These are phyloP conservation scores for Aromia moschata DNA, from an alignment of 2,888 invertebrate genomes.

Conservation along the genomic window DNA sequence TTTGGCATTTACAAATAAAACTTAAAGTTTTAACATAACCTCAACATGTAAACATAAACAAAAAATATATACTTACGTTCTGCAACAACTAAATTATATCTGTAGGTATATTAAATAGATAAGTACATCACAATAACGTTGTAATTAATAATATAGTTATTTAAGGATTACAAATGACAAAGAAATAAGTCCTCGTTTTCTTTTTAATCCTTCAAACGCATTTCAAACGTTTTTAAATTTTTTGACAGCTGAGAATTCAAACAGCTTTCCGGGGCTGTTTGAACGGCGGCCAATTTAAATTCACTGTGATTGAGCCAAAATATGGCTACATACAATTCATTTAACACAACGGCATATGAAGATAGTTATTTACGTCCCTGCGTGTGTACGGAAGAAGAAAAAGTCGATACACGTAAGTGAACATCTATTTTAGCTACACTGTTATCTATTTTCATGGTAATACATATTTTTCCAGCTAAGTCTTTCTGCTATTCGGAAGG, in stretches of 20 bases:
- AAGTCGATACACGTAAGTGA: conserved; percentile 1
- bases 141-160: not conserved
- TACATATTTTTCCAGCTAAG: conserved; percentile 37
- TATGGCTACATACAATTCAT: not conserved
- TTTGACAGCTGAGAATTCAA: conserved; percentile 1
- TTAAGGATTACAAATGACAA: not conserved
- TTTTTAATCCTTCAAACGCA: not conserved
- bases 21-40: conserved; percentile 15
- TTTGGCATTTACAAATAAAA: conserved; percentile 26
- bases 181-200: not conserved
- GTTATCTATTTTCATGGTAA: too few species aligned
- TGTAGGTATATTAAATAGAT: conserved; percentile 1
- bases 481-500: conserved; percentile 50
- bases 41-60: not conserved
- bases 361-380: conserved; percentile 16
- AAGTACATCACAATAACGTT: not conserved
- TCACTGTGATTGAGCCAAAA: not conserved
- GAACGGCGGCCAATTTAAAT: conserved; percentile 18
- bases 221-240: not conserved
- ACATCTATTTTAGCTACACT: too few species aligned
- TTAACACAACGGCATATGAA: too few species aligned
- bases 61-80: not conserved
- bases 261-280: not conserved
- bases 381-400: conserved; percentile 7
- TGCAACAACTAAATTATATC: not conserved